Evolutionary conservation across 2,888 invertebrate species (phyloP).

Genomic region (Patella pellucida): DNA sequence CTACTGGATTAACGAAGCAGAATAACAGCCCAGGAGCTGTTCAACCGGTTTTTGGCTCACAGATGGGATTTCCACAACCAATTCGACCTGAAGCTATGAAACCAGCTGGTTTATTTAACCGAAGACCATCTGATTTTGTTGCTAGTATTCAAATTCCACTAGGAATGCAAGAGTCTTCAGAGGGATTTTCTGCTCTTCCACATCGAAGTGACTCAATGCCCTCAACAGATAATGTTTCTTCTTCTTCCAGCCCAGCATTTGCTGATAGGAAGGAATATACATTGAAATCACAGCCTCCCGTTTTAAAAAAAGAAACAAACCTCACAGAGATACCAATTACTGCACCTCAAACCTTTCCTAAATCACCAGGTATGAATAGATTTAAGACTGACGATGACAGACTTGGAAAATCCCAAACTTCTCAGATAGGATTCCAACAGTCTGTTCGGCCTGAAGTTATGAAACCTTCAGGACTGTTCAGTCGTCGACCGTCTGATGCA

Average conservation of each 20-base stretch:
- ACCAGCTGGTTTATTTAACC: constrained; percentile 7
- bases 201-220: constrained; percentile 11
- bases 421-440: background rate
- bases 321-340: background rate
- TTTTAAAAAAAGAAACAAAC: background rate
- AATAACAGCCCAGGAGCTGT: background rate
- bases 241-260: constrained; percentile 15
- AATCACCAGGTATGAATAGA: background rate
- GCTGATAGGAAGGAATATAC: background rate
- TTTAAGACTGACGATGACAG: background rate
- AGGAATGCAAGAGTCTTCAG: background rate
- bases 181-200: background rate
- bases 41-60: background rate
- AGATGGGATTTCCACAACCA: constrained; percentile 5
- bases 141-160: background rate
- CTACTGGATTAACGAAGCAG: background rate
- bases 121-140: background rate
- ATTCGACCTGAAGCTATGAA: constrained; percentile 2
- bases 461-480: constrained; percentile 3
- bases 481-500: constrained; percentile 1
- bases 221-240: constrained; percentile 9
- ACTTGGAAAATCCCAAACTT: background rate
- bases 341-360: background rate
- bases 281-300: background rate
- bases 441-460: background rate